phyloP scores from a whole-genome alignment of 2,888 invertebrate species.

The Ichneumoninae sp. region DNA sequence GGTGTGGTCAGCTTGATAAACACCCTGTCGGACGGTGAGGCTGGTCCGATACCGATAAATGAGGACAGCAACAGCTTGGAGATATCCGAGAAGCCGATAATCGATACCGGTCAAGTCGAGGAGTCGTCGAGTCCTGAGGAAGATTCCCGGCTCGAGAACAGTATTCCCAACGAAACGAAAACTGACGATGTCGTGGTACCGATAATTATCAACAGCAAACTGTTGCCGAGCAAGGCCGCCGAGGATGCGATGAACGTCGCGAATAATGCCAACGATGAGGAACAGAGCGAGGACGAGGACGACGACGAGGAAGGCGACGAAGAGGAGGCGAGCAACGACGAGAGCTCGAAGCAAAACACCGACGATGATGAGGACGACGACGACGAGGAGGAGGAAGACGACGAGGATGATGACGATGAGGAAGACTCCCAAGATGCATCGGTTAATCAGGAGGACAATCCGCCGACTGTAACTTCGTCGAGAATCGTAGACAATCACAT shows the following conservation, averaged over 20 bases:
- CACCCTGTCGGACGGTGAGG: slow-evolving; percentile 90
- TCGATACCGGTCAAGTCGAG: slow-evolving; percentile 85
- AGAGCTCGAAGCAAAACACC: slow-evolving; percentile 65
- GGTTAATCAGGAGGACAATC: slow-evolving; percentile 58
- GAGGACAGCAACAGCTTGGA: slow-evolving; percentile 88
- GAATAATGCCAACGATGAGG: slow-evolving; percentile 70
- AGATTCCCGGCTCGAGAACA: slow-evolving; percentile 65
- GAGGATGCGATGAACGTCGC: slow-evolving; percentile 70
- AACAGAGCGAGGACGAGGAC: slow-evolving; percentile 68
- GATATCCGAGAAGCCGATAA: slow-evolving; percentile 85
- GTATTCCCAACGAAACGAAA: slow-evolving; percentile 73
- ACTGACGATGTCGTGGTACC: slow-evolving; percentile 76
- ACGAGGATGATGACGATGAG: slow-evolving; percentile 65
- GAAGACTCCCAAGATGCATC: slow-evolving; percentile 71
- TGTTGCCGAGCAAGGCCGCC: slow-evolving; percentile 73
- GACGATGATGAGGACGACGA: slow-evolving; percentile 69
- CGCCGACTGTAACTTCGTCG: slow-evolving; percentile 27
- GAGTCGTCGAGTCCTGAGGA: slow-evolving; percentile 75
- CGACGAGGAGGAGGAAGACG: slow-evolving; percentile 55
- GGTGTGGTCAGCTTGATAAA: slow-evolving; percentile 92
- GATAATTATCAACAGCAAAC: slow-evolving; percentile 68
- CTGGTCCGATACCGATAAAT: slow-evolving; percentile 86
- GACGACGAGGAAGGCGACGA: slow-evolving; percentile 70
- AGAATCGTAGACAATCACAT: slow-evolving; percentile 48
- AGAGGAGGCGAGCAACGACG: slow-evolving; percentile 68